A percentile compares a stretch with the other conserved stretches of the same genome.
phyloP scores from a whole-genome alignment of 2,888 invertebrate genomes.

The Melipona beecheii region DNA sequence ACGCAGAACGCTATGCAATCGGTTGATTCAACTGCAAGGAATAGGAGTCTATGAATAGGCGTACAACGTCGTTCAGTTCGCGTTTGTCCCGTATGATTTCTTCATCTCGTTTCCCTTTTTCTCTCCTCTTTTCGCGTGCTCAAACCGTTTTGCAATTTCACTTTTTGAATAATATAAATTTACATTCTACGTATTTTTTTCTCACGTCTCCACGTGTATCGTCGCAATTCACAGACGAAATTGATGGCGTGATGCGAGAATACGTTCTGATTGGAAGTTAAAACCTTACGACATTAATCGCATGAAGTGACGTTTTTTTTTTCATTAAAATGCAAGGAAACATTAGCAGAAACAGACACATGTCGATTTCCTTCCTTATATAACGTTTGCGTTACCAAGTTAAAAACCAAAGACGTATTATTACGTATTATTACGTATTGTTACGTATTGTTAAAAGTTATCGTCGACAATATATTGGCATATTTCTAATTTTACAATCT shows the following conservation, averaged over 20 bases:
- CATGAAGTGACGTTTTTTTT: neutral
- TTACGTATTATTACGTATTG: too few species aligned
- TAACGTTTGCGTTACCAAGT: too few species aligned
- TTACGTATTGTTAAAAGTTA: too few species aligned
- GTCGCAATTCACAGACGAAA: neutral
- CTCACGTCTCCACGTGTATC: too few species aligned
- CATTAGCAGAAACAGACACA: too few species aligned
- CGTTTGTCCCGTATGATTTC: neutral
- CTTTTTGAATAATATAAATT: neutral
- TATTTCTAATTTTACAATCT: too few species aligned
- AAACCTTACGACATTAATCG: neutral
- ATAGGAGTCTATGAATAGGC: neutral
- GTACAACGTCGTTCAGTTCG: neutral
- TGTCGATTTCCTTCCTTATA: too few species aligned
- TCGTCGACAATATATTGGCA: too few species aligned
- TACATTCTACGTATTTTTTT: neutral
- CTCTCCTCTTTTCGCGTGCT: neutral
- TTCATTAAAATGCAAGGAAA: neutral
- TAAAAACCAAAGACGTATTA: too few species aligned
- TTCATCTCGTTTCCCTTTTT: neutral
- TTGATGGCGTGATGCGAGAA: neutral
- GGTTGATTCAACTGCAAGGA: conserved; percentile 15
- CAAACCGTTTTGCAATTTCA: neutral
- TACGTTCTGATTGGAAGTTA: neutral
- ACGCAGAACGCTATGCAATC: neutral